Evolutionary conservation across 2,888 invertebrate genomes (phyloP).

Genomic region (Ophion ellenae): DNA sequence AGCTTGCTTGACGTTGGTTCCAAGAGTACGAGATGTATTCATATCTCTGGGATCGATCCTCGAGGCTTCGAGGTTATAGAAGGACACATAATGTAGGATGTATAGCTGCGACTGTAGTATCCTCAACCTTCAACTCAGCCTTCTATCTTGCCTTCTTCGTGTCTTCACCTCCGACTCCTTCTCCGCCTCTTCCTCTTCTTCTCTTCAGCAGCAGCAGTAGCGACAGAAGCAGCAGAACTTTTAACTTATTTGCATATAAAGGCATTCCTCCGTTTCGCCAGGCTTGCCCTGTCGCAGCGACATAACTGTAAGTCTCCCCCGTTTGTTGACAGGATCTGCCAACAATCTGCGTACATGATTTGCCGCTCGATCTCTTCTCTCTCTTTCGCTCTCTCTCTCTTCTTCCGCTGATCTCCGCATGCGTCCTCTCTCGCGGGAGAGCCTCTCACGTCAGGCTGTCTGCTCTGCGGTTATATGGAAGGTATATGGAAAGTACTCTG

Average conservation of each 20-base stretch:
- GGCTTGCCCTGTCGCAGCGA: constrained; percentile 77
- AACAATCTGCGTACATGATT: constrained; percentile 83
- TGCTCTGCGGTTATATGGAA: constrained; percentile 25
- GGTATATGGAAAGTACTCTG: constrained; percentile 21
- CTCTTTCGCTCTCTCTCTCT: constrained; percentile 31
- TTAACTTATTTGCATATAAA: constrained; percentile 83
- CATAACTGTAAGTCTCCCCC: constrained; percentile 81
- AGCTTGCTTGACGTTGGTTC: constrained; percentile 46
- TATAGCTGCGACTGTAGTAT: constrained; percentile 47
- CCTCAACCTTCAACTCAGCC: constrained; percentile 65
- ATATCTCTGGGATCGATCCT: constrained; percentile 80
- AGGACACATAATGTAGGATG: constrained; percentile 44
- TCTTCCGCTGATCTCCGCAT: constrained; percentile 3
- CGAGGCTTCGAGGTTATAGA: constrained; percentile 68
- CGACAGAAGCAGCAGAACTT: constrained; percentile 64
- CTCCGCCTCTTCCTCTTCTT: constrained; percentile 44
- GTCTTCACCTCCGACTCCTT: constrained; percentile 60
- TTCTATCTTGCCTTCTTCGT: constrained; percentile 67
- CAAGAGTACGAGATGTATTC: constrained; percentile 70
- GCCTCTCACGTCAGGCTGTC: constrained; percentile 31
- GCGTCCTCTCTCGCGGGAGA: constrained; percentile 21
- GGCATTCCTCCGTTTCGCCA: constrained; percentile 81
- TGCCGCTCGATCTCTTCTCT: constrained; percentile 71
- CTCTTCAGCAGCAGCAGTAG: constrained; percentile 53
- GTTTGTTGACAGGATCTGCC: constrained; percentile 82